Base-by-base conservation (phyloP, 2,797 vertebrate species). In the Zenarchopterus dispar region DNA sequence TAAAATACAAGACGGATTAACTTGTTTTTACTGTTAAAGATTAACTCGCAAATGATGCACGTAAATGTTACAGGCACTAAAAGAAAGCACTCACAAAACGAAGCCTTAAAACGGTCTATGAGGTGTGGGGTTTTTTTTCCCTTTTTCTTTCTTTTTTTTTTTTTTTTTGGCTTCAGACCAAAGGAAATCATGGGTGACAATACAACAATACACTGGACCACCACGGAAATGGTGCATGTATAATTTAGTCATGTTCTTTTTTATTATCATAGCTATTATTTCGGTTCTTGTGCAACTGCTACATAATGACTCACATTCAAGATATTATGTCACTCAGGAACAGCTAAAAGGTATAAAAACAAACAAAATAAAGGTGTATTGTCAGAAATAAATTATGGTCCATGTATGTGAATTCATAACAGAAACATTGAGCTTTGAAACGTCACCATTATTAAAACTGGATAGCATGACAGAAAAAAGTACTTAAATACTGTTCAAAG, bases 241-340 rank as follows among this genome's bases (percentile, higher is more conserved):
- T 93, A 94, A 96, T 95, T 96, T 90, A 86, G 86, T 88, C 89
- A 90, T 86, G 84, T 87, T 82, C 59, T 88, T 86, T 90, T 91
- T 90, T 92, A 89, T 93, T 91, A 92, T 92, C 90, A 93, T 92
- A 91, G 88, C 93, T 93, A 90, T 93, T 92, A 91, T 90, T 93
- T 93, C 85, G 92, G 94, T 95, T 98, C 94, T 96, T 97, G 97
- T 97, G 97, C 95, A 95, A 97, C 95, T 95, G 96, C 97, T 98
- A 98, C 97, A 97, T 94, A 92, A 91, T 95, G 95, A 99, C 96
- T 98, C 96, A 97, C 96, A 97, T 97, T 96, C 96, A 98, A 97
- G 95, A 96, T 96, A 97, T 95, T 89, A 96, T 95, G 95, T 96
- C 96, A 98, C 96, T 95, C 94, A 95, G 95, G 94, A 97, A 97